Base-by-base conservation (phyloP, 2,888 invertebrate genomes). In the Xylota segnis region DNA sequence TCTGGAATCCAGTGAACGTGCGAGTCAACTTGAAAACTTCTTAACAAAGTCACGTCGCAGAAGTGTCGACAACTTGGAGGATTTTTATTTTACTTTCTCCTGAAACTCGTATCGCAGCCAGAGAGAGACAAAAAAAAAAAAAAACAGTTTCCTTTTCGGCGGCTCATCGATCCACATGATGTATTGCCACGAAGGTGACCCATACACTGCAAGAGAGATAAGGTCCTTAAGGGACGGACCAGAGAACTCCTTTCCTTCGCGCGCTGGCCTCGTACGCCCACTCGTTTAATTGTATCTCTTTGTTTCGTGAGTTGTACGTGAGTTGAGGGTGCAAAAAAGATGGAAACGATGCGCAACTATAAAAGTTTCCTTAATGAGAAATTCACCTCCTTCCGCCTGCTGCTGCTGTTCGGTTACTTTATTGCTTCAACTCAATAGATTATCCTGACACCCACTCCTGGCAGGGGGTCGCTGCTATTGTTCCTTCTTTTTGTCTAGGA, bases 331-430 rank as follows among this genome's bases (percentile, higher is more conserved):
- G 50, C 16, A 61, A 59, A 63, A 68, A 66, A 71, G 72, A 82
- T 86, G 72, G 66, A 61, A 82, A 40, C 71, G 68, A 72, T 82
- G 76, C 66, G 82, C 82, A 86, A 86, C 86, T 86, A 86, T 86
- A 86, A 86, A 86, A 86, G 86, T 86, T 86, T 86, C 37, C 76
- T 86, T 86, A 86, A 86, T 86, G 86, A 86, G 86, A 86, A 86
- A 86, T 86, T 61, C 68, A 68, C 86, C 76, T 76, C 86, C 86
- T 76, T 77, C 76, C 82, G 37, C 47, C 76, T 76, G 37, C 34
- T 37, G 61, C 40, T 50, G 61, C 23, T 34, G 50, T 23, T 83
- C 18, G 76, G 82, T 72, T 86, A 68, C 86, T 86, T 82, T 82
- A 82, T 77, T 72, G 86, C 82, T 82, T 77, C 66, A 77, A 68